phyloP scores from a whole-genome alignment of 2,888 invertebrate genomes.

The Philaethria dido region DNA sequence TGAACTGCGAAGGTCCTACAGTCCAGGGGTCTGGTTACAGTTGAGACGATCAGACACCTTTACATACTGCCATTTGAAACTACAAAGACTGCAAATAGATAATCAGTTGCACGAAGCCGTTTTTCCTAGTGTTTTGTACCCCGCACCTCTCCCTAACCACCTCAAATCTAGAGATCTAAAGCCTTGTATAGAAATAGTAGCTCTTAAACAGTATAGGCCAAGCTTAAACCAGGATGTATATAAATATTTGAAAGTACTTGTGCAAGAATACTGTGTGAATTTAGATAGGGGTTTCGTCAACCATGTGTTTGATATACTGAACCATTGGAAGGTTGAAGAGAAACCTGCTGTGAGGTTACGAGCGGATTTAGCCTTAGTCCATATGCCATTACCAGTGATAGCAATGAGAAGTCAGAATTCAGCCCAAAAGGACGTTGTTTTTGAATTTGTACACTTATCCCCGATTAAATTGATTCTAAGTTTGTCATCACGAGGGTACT shows the following conservation, averaged over 20 bases:
- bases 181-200: conserved; percentile 85
- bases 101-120: conserved; percentile 89
- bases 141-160: conserved; percentile 82
- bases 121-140: conserved; percentile 87
- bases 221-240: conserved; percentile 82
- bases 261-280: conserved; percentile 87
- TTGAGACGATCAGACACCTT: conserved; percentile 87
- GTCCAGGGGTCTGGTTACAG: conserved; percentile 90
- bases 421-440: conserved; percentile 70
- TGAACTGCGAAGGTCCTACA: conserved; percentile 88
- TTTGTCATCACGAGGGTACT: conserved; percentile 79
- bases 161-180: conserved; percentile 61
- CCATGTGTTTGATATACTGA: conserved; percentile 85
- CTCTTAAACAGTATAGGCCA: conserved; percentile 79
- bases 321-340: conserved; percentile 84
- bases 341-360: conserved; percentile 83
- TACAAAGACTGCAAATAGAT: conserved; percentile 89
- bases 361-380: conserved; percentile 83
- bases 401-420: conserved; percentile 70
- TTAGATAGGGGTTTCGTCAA: conserved; percentile 87
- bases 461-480: conserved; percentile 86
- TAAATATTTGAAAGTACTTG: conserved; percentile 85
- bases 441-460: conserved; percentile 84
- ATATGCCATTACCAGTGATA: conserved; percentile 81
- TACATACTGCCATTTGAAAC: conserved; percentile 86